Evolutionary conservation across 2,113 vertebrate species (phyloP).

Genomic region (Pseudorectes ferrugineus): DNA sequence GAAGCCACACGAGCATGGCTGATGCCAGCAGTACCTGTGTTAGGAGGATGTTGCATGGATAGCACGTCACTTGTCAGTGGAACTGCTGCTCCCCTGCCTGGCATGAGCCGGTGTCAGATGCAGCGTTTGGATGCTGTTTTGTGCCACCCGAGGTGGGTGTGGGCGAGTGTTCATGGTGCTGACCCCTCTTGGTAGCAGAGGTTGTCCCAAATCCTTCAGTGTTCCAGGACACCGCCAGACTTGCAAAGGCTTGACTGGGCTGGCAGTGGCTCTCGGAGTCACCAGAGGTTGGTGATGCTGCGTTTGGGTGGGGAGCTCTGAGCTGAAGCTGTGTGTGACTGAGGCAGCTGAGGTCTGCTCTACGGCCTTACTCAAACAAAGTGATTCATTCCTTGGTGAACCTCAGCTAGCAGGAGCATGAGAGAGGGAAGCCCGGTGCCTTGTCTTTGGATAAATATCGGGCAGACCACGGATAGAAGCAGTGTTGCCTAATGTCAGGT

Average conservation of each 20-base stretch:
- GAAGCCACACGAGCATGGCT: neutral
- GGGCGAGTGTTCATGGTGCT: fast-evolving
- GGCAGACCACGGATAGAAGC: neutral
- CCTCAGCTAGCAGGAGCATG: neutral
- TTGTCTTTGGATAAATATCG: fast-evolving
- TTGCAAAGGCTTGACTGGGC: neutral
- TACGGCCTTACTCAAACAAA: fast-evolving
- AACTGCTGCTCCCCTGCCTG: neutral
- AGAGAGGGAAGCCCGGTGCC: neutral
- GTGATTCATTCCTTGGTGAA: neutral
- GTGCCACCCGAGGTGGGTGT: fast-evolving
- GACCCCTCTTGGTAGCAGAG: neutral
- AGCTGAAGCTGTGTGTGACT: neutral
- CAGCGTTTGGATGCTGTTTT: fast-evolving
- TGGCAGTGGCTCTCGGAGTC: fast-evolving
- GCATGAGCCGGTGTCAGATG: fast-evolving
- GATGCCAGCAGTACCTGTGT: neutral
- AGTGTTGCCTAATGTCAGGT: neutral
- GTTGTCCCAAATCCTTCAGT: fast-evolving
- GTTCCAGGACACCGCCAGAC: fast-evolving
- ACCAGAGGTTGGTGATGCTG: fast-evolving
- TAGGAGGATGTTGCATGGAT: fast-evolving
- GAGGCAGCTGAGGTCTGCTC: neutral
- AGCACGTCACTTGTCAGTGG: neutral
- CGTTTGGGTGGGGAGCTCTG: neutral